These are phyloP conservation scores for Tipula helvola DNA, from an alignment of 2,888 invertebrate genomes.

Conservation along the genomic window DNA sequence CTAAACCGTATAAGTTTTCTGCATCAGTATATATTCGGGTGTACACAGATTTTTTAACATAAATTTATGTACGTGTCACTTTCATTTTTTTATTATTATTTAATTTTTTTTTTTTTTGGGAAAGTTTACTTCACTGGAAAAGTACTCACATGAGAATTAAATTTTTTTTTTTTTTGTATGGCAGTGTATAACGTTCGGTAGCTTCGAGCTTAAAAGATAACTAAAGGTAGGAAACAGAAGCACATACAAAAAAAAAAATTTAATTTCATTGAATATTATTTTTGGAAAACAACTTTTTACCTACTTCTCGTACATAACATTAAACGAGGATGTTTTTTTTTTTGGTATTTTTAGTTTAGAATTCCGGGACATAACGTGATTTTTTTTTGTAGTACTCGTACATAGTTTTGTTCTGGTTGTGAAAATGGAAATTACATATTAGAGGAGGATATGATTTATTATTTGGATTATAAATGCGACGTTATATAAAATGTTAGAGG, in stretches of 20 bases:
- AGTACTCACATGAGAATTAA: background rate
- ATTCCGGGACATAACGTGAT: background rate
- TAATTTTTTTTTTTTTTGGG: background rate
- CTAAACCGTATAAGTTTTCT: background rate
- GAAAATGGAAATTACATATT: background rate
- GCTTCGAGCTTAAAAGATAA: background rate
- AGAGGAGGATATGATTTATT: background rate
- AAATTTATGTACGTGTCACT: constrained; percentile 4
- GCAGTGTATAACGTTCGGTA: background rate
- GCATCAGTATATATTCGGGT: background rate
- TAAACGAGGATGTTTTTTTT: background rate
- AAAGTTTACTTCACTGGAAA: background rate
- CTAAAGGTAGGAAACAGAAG: background rate
- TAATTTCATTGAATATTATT: background rate
- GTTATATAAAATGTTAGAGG: background rate
- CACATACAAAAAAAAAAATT: background rate
- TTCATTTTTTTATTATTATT: background rate
- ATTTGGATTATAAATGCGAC: background rate
- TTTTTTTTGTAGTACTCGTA: background rate
- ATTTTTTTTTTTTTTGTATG: background rate
- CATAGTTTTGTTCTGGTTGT: background rate
- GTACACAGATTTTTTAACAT: background rate
- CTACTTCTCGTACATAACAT: background rate
- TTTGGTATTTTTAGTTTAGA: background rate
- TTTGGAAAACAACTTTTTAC: background rate